Evolutionary conservation across 2,113 vertebrate genomes (phyloP).

Genomic region (Corynorhinus townsendii): DNA sequence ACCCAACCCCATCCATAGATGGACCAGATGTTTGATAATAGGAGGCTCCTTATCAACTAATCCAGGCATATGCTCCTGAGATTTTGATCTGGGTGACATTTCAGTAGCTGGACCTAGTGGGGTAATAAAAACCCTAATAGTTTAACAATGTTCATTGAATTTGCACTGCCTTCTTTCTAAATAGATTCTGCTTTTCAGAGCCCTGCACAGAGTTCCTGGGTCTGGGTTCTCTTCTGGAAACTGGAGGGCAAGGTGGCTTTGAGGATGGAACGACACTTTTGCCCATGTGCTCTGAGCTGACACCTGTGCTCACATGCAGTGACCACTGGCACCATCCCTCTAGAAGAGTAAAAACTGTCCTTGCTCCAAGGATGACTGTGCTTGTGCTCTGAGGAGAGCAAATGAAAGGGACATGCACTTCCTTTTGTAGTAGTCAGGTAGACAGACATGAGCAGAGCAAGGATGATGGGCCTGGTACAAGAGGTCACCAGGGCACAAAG

Average conservation of each 20-base stretch:
- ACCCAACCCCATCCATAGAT: accelerated
- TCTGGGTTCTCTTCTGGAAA: not conserved
- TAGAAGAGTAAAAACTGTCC: not conserved
- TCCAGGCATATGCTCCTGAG: not conserved
- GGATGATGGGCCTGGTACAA: not conserved
- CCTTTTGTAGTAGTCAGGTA: not conserved
- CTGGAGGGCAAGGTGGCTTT: not conserved
- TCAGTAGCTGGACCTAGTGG: not conserved
- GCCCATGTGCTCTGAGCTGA: not conserved
- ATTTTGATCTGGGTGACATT: not conserved
- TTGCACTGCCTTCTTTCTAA: not conserved
- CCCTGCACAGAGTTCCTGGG: accelerated
- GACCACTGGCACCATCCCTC: not conserved
- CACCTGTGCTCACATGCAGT: not conserved
- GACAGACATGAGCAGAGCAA: not conserved
- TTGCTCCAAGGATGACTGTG: not conserved
- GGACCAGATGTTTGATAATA: not conserved
- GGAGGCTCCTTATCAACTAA: not conserved
- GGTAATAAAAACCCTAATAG: not conserved
- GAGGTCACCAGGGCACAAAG: not conserved
- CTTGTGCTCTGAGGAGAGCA: not conserved
- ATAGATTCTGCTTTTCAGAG: not conserved
- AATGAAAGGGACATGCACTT: not conserved
- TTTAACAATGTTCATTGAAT: not conserved
- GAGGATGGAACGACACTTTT: not conserved